These are phyloP conservation scores for Monopterus albus DNA, from an alignment of 2,113 vertebrate genomes.

Conservation along the genomic window DNA sequence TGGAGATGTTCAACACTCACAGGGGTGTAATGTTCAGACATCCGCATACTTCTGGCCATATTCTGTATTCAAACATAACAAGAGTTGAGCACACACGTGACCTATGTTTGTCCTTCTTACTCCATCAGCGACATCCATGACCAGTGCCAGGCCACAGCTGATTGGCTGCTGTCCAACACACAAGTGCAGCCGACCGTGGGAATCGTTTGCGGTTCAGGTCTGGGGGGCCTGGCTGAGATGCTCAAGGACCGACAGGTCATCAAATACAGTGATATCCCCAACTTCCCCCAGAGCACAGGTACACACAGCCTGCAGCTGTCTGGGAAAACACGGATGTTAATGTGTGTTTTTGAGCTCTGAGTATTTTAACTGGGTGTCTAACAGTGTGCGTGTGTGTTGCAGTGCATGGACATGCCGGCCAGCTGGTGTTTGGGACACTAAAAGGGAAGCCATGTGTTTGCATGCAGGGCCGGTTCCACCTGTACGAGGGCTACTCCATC, in stretches of 20 bases:
- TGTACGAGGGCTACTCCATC: constrained; percentile 89
- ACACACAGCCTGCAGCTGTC: neutral
- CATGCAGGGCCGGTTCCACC: constrained; percentile 95
- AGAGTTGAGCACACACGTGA: neutral
- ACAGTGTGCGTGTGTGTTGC: constrained; percentile 39
- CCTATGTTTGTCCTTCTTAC: neutral
- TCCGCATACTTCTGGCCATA: rapidly evolving
- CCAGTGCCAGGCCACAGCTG: constrained; percentile 80
- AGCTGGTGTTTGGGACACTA: constrained; percentile 89
- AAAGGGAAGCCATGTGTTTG: constrained; percentile 88
- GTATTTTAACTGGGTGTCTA: neutral
- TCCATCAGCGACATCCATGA: constrained; percentile 80
- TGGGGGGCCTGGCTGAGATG: constrained; percentile 84
- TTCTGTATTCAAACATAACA: neutral
- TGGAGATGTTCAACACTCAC: too few relatives aligned
- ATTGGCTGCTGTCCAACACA: constrained; percentile 84
- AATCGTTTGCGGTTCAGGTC: constrained; percentile 90
- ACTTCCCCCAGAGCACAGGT: constrained; percentile 88
- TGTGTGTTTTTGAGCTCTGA: neutral
- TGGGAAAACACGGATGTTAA: neutral
- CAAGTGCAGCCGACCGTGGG: constrained; percentile 83
- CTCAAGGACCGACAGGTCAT: constrained; percentile 83
- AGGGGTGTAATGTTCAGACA: too few relatives aligned
- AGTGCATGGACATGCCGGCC: constrained; percentile 90
- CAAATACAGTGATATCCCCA: constrained; percentile 88